Percentiles rank a stretch among this genome's conserved stretches.
phyloP scores from a whole-genome alignment of 2,888 invertebrate genomes.

The Lapara coniferarum region DNA sequence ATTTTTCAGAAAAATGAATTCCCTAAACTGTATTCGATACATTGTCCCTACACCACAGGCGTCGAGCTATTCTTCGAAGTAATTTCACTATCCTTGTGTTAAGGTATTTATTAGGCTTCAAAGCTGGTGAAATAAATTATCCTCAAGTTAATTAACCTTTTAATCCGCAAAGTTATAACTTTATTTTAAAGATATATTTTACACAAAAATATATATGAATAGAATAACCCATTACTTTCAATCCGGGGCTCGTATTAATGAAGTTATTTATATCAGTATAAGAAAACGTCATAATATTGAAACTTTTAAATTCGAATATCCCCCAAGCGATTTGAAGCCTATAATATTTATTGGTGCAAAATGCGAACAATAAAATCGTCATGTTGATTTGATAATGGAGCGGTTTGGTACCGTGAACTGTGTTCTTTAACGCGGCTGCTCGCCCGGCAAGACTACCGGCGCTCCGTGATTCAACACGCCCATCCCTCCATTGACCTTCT shows the following conservation, averaged over 20 bases:
- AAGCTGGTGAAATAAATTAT: background rate
- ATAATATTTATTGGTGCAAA: constrained; percentile 19
- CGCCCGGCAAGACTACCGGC: constrained; percentile 39
- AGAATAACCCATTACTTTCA: too few species aligned
- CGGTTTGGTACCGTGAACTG: constrained; percentile 26
- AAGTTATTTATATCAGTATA: too few species aligned
- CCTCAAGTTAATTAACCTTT: too few species aligned
- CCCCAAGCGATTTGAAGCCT: background rate
- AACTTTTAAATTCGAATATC: background rate
- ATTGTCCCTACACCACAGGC: too few species aligned
- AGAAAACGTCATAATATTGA: background rate
- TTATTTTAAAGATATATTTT: too few species aligned
- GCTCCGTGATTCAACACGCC: constrained; percentile 49
- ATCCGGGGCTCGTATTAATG: too few species aligned
- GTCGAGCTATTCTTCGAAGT: too few species aligned
- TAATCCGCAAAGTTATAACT: too few species aligned
- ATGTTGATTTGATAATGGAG: constrained; percentile 29
- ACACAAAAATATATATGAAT: background rate
- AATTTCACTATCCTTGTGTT: background rate
- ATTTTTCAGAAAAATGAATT: background rate
- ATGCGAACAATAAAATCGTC: constrained; percentile 21
- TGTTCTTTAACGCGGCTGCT: constrained; percentile 29
- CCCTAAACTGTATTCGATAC: too few species aligned
- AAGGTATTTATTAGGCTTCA: background rate
- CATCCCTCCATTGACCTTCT: constrained; percentile 43